Base-by-base conservation (phyloP, 1,140 invertebrate species). In the Scaptomyza pallida region DNA sequence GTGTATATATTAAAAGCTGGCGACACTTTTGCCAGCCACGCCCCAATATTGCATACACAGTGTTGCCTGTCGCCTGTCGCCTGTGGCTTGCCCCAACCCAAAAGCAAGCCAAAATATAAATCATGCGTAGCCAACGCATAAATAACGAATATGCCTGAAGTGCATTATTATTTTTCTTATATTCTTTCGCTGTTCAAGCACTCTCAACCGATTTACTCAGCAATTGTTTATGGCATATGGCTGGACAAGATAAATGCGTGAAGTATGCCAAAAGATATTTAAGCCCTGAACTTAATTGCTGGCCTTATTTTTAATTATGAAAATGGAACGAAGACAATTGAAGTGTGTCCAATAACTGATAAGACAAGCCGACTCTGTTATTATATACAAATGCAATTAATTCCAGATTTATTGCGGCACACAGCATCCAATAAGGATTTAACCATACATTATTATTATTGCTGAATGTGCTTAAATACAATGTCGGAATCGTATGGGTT, bases 121-220 rank as follows among this genome's bases (percentile, higher is more conserved):
- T 68, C 55, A 60, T 50, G 52, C 21, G 37, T 63, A 55, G 19
- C 60, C 50, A 55, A 16, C 50, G 33, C 64, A 60, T 61, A 68
- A 72, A 72, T 72, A 68, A 68, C 68, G 47, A 50, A 71, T 57
- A 45, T 45, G 41, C 62, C 62, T 45, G 48, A 13, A 72, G 60
- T 55, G 41, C 64, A 68, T 68, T 72, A 72, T 54, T 17, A 68
- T 60, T 59, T 45, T 21, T 40, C 10, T 16, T 19, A 6, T 6
- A 3, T 2, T 33, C 26, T 64, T 15, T 12, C 13, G 1, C 15
- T 40, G 10, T 47, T 37, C 19, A 21, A 21, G 21, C 21, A 21
- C 21, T 21, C 21, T 2, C 23, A 6, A 26, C 4, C 4, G 43
- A 37, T n/a, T 67, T 44, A 43, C 48, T 21, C 33, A 3, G 15